These are phyloP conservation scores for Pogonocherus hispidulus DNA, from an alignment of 2,888 invertebrate species.

Conservation along the genomic window DNA sequence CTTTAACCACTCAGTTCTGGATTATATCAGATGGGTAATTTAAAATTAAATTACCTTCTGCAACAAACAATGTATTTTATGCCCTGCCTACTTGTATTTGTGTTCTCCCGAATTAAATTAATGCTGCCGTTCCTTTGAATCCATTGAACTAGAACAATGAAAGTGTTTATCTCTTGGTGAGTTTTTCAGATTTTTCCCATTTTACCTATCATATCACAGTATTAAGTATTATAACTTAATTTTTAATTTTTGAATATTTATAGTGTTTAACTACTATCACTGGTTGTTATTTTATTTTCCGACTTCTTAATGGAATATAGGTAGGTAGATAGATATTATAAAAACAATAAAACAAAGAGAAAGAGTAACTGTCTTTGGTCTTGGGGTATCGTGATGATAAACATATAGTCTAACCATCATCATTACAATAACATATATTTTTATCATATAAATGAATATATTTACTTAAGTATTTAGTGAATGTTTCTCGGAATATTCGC, in stretches of 20 bases:
- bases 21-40: slow-evolving; percentile 13
- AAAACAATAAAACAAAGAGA: too few species aligned
- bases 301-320: too few species aligned
- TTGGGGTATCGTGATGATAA: too few species aligned
- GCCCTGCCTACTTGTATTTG: background rate
- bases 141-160: background rate
- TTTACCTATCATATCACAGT: background rate
- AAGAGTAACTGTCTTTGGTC: too few species aligned
- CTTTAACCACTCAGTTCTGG: slow-evolving; percentile 6
- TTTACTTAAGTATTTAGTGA: too few species aligned
- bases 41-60: slow-evolving; percentile 11
- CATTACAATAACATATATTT: too few species aligned
- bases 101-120: background rate
- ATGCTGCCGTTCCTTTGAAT: background rate
- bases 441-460: too few species aligned
- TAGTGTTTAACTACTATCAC: background rate
- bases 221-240: background rate
- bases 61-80: slow-evolving; percentile 12
- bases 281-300: too few species aligned
- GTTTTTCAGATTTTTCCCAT: background rate
- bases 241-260: background rate
- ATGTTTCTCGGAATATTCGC: too few species aligned
- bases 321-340: too few species aligned
- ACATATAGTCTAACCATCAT: too few species aligned
- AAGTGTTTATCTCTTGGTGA: background rate